Evolutionary conservation across 2,888 invertebrate genomes (phyloP).

Genomic region (Dicranocentrus wangi): DNA sequence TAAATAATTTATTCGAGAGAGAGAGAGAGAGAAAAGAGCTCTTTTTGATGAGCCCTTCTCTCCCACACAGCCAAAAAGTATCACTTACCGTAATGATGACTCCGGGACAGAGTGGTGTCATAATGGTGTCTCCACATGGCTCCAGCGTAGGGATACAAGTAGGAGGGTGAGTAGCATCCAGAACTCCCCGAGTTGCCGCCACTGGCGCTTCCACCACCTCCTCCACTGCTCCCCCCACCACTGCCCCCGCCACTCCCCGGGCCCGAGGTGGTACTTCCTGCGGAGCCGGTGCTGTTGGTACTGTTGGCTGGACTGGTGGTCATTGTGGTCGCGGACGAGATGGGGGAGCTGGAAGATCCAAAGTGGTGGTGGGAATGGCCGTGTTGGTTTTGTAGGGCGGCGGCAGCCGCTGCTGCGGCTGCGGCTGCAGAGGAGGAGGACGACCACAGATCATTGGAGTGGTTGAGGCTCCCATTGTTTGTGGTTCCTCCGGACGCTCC

Average conservation of each 20-base stretch:
- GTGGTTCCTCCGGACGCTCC: constrained; percentile 28
- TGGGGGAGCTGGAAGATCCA: constrained; percentile 68
- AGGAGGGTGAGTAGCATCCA: constrained; percentile 71
- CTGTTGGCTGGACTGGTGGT: constrained; percentile 72
- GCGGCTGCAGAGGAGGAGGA: constrained; percentile 60
- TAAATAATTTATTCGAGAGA: constrained; percentile 35
- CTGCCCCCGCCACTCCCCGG: constrained; percentile 52
- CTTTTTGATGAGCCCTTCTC: no score
- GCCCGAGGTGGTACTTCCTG: constrained; percentile 60
- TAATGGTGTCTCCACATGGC: constrained; percentile 73
- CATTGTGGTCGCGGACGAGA: constrained; percentile 67
- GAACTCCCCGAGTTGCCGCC: constrained; percentile 56
- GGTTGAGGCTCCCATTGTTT: constrained; percentile 33
- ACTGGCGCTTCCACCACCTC: constrained; percentile 32
- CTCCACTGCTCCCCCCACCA: constrained; percentile 41
- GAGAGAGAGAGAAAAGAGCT: no score
- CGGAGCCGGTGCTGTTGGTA: constrained; percentile 70
- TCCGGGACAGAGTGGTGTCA: constrained; percentile 69
- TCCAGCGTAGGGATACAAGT: constrained; percentile 71
- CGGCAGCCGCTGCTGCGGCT: constrained; percentile 51
- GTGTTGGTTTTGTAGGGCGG: constrained; percentile 64
- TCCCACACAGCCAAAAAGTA: no score
- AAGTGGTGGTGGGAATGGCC: constrained; percentile 62
- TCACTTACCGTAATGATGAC: constrained; percentile 71
- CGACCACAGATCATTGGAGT: constrained; percentile 65